phyloP scores from a whole-genome alignment of 2,797 vertebrate species.

The Paramormyrops hopkinsi region DNA sequence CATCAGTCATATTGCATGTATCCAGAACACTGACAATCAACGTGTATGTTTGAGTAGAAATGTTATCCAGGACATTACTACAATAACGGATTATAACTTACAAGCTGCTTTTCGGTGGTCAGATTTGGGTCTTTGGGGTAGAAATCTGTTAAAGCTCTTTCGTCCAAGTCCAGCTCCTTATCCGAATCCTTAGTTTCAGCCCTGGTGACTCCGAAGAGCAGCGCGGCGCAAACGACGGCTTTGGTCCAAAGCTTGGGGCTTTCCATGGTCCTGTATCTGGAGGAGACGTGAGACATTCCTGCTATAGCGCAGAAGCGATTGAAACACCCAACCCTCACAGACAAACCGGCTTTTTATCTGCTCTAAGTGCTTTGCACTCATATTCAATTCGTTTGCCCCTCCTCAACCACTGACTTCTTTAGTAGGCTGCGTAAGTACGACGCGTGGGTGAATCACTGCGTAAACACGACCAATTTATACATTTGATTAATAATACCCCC shows the following conservation, averaged over 20 bases:
- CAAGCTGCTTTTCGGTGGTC: slow-evolving; percentile 71
- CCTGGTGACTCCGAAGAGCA: slow-evolving; percentile 47
- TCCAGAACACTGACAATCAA: background rate
- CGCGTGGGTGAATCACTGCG: slow-evolving; percentile 61
- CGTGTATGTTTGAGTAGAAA: background rate
- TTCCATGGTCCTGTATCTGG: slow-evolving; percentile 53
- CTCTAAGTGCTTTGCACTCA: slow-evolving; percentile 33
- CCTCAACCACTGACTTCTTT: slow-evolving; percentile 54
- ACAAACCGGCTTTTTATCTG: slow-evolving; percentile 59
- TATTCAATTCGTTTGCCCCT: slow-evolving; percentile 51
- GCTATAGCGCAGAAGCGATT: slow-evolving; percentile 20
- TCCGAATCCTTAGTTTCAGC: slow-evolving; percentile 47
- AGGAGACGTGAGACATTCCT: slow-evolving; percentile 21
- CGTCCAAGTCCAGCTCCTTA: slow-evolving; percentile 58
- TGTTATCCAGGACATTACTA: background rate
- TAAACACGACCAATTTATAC: slow-evolving; percentile 48
- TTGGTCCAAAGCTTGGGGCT: slow-evolving; percentile 56
- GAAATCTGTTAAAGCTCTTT: slow-evolving; percentile 66
- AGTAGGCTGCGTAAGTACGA: slow-evolving; percentile 57
- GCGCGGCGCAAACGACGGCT: slow-evolving; percentile 53
- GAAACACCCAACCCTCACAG: slow-evolving; percentile 25
- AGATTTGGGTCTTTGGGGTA: slow-evolving; percentile 68
- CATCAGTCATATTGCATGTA: background rate
- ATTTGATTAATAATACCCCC: background rate
- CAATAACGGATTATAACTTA: slow-evolving; percentile 43